Conservation (phyloP, 2,888 invertebrate genomes). For the Cerastis rubricosa region DNA sequence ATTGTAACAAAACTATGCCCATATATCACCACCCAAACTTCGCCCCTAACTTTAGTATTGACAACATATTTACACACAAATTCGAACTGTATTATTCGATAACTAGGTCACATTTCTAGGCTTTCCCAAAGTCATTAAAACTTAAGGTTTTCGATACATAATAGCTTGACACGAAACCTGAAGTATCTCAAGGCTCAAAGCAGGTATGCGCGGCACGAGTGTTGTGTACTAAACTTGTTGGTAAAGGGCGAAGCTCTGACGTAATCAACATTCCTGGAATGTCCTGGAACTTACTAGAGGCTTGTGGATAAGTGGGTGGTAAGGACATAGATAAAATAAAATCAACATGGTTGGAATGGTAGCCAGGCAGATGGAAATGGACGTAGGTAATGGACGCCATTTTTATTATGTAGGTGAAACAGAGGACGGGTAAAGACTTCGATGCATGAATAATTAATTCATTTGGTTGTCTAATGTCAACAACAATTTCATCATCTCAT, state of each 20-base stretch:
- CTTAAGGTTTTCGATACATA: slow-evolving; percentile 1
- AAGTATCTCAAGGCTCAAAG: slow-evolving; percentile 54
- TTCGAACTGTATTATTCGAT: neutral
- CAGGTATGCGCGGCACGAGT: slow-evolving; percentile 40
- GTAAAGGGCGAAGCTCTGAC: slow-evolving; percentile 39
- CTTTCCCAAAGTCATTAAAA: slow-evolving; percentile 31
- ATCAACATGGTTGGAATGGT: neutral
- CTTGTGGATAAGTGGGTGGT: slow-evolving; percentile 9
- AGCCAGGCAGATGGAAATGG: neutral
- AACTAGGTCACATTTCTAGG: slow-evolving; percentile 29
- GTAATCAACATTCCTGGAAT: slow-evolving; percentile 51
- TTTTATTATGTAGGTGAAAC: neutral
- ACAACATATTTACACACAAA: slow-evolving; percentile 15
- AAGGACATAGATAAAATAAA: neutral
- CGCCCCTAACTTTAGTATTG: slow-evolving; percentile 7
- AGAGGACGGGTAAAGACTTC: neutral
- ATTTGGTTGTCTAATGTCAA: neutral
- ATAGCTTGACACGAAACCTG: slow-evolving; percentile 17
- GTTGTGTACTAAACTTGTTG: slow-evolving; percentile 26
- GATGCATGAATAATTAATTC: neutral
- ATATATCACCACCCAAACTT: slow-evolving; percentile 20
- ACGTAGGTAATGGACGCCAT: neutral
- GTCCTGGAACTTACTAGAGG: slow-evolving; percentile 36
- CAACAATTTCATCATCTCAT: neutral
- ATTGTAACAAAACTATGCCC: slow-evolving; percentile 33